Evolutionary conservation across 2,888 invertebrate genomes (phyloP).

Genomic region (Drosophila gaucha): DNA sequence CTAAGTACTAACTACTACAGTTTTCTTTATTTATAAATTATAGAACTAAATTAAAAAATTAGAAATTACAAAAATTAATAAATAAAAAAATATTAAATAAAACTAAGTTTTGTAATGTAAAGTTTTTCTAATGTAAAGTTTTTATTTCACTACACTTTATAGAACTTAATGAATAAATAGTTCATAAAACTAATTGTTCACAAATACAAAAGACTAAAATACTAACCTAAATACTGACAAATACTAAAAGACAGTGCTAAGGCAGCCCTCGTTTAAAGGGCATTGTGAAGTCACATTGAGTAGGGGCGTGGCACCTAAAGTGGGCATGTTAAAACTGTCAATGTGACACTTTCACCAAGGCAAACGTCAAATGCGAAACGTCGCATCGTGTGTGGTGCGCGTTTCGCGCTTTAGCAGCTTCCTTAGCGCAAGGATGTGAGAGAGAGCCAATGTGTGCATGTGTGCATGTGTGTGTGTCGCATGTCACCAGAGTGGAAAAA

Average conservation of each 20-base stretch:
- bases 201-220: no score
- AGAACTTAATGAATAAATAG: no score
- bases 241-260: background rate
- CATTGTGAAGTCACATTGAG: background rate
- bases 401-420: constrained; percentile 59
- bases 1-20: no score
- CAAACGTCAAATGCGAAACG: constrained; percentile 36
- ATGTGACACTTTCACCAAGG: constrained; percentile 73
- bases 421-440: constrained; percentile 36
- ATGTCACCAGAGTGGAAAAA: constrained; percentile 69
- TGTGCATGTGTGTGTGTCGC: constrained; percentile 43
- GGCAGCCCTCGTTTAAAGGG: constrained; percentile 33
- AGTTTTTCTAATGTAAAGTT: no score
- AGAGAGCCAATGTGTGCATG: constrained; percentile 6
- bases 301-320: constrained; percentile 35
- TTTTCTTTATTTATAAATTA: no score
- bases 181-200: no score
- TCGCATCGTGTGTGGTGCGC: constrained; percentile 62
- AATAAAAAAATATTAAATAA: no score
- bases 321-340: constrained; percentile 68
- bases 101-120: no score
- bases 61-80: no score
- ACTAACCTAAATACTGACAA: no score
- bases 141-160: no score
- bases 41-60: no score